These are phyloP conservation scores for Tetraneura akinire DNA, from an alignment of 1,140 invertebrate genomes.

Conservation along the genomic window DNA sequence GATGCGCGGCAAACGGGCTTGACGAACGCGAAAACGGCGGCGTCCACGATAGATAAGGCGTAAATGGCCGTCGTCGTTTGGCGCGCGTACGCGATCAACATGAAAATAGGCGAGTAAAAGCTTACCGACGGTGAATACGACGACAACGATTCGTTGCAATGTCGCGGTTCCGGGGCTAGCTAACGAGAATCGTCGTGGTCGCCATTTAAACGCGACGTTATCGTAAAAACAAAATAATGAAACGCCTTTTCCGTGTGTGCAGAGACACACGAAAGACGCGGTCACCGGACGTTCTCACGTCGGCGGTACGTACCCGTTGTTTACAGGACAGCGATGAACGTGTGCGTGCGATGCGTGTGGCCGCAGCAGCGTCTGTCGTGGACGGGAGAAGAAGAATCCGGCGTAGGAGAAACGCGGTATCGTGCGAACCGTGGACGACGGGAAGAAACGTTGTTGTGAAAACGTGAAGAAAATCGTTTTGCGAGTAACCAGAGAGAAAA, in stretches of 20 bases:
- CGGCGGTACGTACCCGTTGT: background rate
- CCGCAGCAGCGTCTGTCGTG: no score
- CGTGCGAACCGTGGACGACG: background rate
- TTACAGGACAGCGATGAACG: no score
- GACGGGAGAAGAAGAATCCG: no score
- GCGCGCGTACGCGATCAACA: background rate
- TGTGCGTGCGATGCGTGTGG: no score
- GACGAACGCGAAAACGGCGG: background rate
- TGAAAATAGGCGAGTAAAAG: background rate
- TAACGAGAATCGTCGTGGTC: no score
- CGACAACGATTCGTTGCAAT: background rate
- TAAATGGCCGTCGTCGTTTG: constrained; percentile 4
- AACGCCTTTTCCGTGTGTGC: no score
- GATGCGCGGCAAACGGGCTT: background rate
- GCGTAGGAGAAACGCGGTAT: background rate
- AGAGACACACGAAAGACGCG: no score
- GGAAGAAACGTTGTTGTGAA: background rate
- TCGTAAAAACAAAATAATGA: no score
- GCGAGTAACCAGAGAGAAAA: background rate
- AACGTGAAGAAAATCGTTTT: no score
- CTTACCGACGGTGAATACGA: background rate
- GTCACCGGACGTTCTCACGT: background rate
- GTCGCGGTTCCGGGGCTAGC: background rate
- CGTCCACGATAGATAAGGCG: constrained; percentile 22
- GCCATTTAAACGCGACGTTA: no score